Conservation (phyloP, 37 sponge, comb jelly and placozoan species). For the Eunapius fragilis region DNA sequence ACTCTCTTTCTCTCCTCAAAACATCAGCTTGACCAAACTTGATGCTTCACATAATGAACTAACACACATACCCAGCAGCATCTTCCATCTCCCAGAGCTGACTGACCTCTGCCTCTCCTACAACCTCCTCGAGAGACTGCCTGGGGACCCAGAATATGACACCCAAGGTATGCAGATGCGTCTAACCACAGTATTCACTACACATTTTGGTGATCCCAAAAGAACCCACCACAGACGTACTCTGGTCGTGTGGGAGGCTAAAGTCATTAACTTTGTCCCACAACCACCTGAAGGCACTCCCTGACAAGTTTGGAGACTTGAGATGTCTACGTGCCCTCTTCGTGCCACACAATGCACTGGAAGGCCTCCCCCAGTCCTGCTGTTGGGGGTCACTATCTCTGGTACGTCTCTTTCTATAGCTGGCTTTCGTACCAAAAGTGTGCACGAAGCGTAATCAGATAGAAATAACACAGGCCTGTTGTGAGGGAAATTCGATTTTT, state of each 20-base stretch:
- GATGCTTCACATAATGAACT: constrained; percentile 78
- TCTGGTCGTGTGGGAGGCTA: constrained; percentile 74
- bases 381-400: constrained; percentile 73
- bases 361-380: constrained; percentile 67
- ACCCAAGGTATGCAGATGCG: constrained; percentile 28
- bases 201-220: background rate
- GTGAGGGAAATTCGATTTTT: too few species aligned
- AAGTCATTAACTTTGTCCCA: constrained; percentile 72
- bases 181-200: background rate
- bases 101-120: constrained; percentile 42
- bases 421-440: too few species aligned
- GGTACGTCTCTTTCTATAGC: constrained; percentile 36
- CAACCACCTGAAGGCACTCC: constrained; percentile 68
- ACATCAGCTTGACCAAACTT: constrained; percentile 51
- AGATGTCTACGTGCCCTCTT: constrained; percentile 48
- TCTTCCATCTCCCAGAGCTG: constrained; percentile 70
- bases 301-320: constrained; percentile 73
- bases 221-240: constrained; percentile 8
- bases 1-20: background rate
- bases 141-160: constrained; percentile 69
- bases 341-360: constrained; percentile 68
- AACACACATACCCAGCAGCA: constrained; percentile 44
- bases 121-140: constrained; percentile 73
- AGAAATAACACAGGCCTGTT: too few species aligned
- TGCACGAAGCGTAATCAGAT: too few species aligned